Base-by-base conservation (phyloP, 2,888 invertebrate genomes). In the Spisula subtruncata region DNA sequence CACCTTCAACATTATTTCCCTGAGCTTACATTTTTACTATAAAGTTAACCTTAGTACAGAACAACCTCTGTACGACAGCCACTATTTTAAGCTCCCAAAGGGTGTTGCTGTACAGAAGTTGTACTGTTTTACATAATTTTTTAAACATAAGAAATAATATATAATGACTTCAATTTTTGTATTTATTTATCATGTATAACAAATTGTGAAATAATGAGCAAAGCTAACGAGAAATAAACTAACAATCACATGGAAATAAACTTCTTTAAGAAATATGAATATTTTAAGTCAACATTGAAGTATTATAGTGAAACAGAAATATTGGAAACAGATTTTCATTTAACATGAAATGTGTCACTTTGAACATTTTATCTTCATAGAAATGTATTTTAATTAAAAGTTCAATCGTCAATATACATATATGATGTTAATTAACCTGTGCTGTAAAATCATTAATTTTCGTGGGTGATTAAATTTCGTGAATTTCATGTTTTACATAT, bases 161-260 rank as follows among this genome's bases (percentile, higher is more conserved):
- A n/a, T 51, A 8, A 51, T 51, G 51, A 51, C 51, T 51, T 51
- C 51, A 51, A 51, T 51, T 75, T 75, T 75, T 35, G 25, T 75
- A 32, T 75, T 75, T 75, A 75, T 75, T 75, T 25, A 75, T 75
- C 75, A 75, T 75, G 32, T 35, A 75, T 75, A 75, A 75, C 75
- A 75, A 75, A 66, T 25, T 75, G 75, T 75, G 75, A 75, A 32
- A 32, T 75, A 75, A 75, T 75, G 75, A 75, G 75, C 75, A 75
- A 41, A 75, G 75, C 75, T 75, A 75, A 75, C 75, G 35, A 75
- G 75, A 75, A 75, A 75, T 75, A 75, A 75, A 75, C 32, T 75
- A 75, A 75, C 60, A 66, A 25, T 66, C 16, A 66, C 75, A 75
- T 75, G 75, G 75, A 75, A 75, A 75, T 35, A 32, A 32, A 75